A percentile compares a stretch with the other conserved stretches of the same genome.
Evolutionary conservation across 2,797 vertebrate genomes (phyloP).

Genomic region (Rhabdomys pumilio): DNA sequence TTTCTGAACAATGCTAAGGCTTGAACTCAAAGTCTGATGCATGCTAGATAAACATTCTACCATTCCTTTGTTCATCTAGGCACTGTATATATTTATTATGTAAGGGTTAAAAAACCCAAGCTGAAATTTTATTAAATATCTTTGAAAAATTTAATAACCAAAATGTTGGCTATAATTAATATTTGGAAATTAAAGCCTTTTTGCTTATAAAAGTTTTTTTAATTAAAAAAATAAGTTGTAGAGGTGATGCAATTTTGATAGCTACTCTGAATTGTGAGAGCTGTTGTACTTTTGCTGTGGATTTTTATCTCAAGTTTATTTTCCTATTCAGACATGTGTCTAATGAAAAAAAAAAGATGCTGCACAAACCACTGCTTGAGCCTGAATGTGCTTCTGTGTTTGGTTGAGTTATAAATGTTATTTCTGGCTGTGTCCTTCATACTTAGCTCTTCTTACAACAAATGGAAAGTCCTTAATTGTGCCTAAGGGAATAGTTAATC

Average conservation of each 20-base stretch:
- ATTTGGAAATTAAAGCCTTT: slow-evolving; percentile 38
- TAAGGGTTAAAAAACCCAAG: slow-evolving; percentile 59
- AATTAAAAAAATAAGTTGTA: slow-evolving; percentile 83
- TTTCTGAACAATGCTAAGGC: background rate
- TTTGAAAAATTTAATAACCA: slow-evolving; percentile 73
- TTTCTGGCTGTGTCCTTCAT: slow-evolving; percentile 96
- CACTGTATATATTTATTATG: slow-evolving; percentile 10
- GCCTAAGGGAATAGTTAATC: slow-evolving; percentile 95
- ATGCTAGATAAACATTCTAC: background rate
- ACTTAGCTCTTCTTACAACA: slow-evolving; percentile 98
- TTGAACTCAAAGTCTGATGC: background rate
- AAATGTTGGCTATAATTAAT: slow-evolving; percentile 70
- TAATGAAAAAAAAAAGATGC: slow-evolving; percentile 95
- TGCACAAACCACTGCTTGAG: slow-evolving; percentile 88
- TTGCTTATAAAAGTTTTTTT: slow-evolving; percentile 55
- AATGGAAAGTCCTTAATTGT: slow-evolving; percentile 97
- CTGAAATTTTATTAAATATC: slow-evolving; percentile 18
- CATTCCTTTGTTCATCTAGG: background rate
- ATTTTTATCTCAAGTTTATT: slow-evolving; percentile 92
- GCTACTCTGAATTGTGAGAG: slow-evolving; percentile 82
- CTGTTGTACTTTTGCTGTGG: slow-evolving; percentile 88
- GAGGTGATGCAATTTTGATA: slow-evolving; percentile 84
- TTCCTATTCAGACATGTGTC: slow-evolving; percentile 91
- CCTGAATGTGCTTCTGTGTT: slow-evolving; percentile 97
- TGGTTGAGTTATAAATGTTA: slow-evolving; percentile 97